Base-by-base conservation (phyloP, 2,888 invertebrate genomes). In the Malthinus flaveolus region DNA sequence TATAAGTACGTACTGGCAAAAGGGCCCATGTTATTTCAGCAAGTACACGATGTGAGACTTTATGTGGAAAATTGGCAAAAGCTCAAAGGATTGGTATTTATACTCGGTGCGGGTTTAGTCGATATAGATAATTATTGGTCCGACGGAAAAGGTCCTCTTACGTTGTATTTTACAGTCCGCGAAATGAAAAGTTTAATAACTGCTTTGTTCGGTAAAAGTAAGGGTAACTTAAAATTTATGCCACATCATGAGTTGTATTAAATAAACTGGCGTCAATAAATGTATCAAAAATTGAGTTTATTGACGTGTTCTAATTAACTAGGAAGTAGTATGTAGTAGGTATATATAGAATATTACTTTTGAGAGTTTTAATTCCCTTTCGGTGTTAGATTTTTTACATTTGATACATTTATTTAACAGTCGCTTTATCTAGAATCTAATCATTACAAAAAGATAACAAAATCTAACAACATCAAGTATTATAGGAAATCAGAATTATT, bases 41-140 rank as follows among this genome's bases (percentile, higher is more conserved):
- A 86, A 64, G 80, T 85, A 3, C 78, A 81, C 23, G 85, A 87
- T 66, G 83, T 91, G 23, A 81, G 82, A 65, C 73, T 82, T 35
- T 82, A 86, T 65, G 87, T 91, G 0, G 80, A 83, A 52, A 84
- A 83, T 35, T 95, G 94, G 94, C 81, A 83, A 59, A 90, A 90
- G 75, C 85, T 97, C 52, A 85, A 86, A 65, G 93, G 96, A 75
- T 76, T 97, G 15, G 87, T 91, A 68, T 85, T 90, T 72, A 82
- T 97, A 12, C 82, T 97, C 39, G 87, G 88, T 51, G 91, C 93
- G 1, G 89, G 89, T 36, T 82, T 97, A 61, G 84, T 87, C 67
- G 92, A 93, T 71, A 93, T 94, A 47, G 88, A 89, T 60, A 88
- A 91, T 68, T 86, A 93, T 62, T 97, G 97, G 97, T 87, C 89